These are phyloP conservation scores for Ichneumoninae sp. DNA, from an alignment of 2,888 invertebrate genomes.

Conservation along the genomic window DNA sequence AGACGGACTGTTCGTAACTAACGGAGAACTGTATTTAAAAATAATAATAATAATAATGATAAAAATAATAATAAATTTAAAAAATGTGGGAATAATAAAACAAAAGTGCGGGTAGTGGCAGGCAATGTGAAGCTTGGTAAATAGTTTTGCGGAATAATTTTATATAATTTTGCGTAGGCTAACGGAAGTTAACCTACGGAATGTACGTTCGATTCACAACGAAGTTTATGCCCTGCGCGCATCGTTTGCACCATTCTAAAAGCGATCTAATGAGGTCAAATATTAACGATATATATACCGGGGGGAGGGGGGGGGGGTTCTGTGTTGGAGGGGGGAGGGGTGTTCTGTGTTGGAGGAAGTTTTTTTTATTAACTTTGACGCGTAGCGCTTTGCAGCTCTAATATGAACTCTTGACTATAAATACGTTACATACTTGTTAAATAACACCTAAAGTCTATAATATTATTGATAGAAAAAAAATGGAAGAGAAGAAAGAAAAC, in stretches of 20 bases:
- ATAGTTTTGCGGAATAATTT: background rate
- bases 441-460: conserved; percentile 80
- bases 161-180: background rate
- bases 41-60: background rate
- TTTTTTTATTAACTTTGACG: conserved; percentile 48
- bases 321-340: conserved; percentile 49
- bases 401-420: conserved; percentile 79
- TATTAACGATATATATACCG: conserved; percentile 42
- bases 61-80: no score
- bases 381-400: conserved; percentile 74
- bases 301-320: conserved; percentile 22
- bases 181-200: conserved; percentile 27
- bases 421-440: conserved; percentile 77
- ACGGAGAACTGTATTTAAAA: background rate
- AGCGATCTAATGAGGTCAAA: conserved; percentile 39
- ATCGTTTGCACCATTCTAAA: conserved; percentile 68
- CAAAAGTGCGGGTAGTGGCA: background rate
- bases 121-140: background rate
- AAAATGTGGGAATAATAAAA: no score
- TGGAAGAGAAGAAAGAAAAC: conserved; percentile 40
- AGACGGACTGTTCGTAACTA: no score
- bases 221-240: conserved; percentile 78
- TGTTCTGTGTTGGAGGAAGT: conserved; percentile 22
- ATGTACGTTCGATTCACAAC: conserved; percentile 79
- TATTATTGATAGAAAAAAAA: conserved; percentile 70